A percentile compares a stretch with the other conserved stretches of the same genome.
These are phyloP conservation scores for Formica aserva DNA, from an alignment of 2,888 invertebrate species.

Conservation along the genomic window DNA sequence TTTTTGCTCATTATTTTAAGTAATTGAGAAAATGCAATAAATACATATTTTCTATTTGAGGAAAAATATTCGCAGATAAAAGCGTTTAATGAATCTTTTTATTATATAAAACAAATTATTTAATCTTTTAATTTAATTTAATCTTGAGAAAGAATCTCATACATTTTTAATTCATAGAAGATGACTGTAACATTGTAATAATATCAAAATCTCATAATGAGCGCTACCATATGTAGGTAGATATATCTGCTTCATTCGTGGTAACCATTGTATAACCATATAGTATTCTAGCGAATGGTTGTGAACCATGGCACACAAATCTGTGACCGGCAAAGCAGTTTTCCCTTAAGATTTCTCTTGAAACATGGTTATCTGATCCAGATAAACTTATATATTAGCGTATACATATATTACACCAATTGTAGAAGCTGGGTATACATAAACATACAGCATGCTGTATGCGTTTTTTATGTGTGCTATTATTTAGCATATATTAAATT, in stretches of 20 bases:
- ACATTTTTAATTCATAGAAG: background rate
- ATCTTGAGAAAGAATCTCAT: background rate
- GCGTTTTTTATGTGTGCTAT: background rate
- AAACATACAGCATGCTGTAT: background rate
- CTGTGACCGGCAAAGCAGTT: slow-evolving; percentile 66
- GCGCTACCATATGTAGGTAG: slow-evolving; percentile 50
- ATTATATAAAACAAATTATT: background rate
- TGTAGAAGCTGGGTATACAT: background rate
- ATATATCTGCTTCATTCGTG: slow-evolving; percentile 29
- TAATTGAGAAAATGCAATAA: background rate
- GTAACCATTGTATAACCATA: background rate
- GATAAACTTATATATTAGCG: slow-evolving; percentile 50
- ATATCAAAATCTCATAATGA: background rate
- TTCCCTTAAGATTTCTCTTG: slow-evolving; percentile 21
- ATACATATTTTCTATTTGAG: background rate
- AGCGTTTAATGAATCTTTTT: background rate
- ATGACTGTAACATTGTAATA: background rate
- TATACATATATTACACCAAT: background rate
- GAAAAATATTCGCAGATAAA: background rate
- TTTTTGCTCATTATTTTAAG: background rate
- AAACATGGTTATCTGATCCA: slow-evolving; percentile 60
- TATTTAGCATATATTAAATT: background rate
- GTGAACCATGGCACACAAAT: slow-evolving; percentile 33
- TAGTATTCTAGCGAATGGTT: background rate
- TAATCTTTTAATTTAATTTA: background rate